These are phyloP conservation scores for Magallana angulata DNA, from an alignment of 1,140 invertebrate genomes.

Conservation along the genomic window DNA sequence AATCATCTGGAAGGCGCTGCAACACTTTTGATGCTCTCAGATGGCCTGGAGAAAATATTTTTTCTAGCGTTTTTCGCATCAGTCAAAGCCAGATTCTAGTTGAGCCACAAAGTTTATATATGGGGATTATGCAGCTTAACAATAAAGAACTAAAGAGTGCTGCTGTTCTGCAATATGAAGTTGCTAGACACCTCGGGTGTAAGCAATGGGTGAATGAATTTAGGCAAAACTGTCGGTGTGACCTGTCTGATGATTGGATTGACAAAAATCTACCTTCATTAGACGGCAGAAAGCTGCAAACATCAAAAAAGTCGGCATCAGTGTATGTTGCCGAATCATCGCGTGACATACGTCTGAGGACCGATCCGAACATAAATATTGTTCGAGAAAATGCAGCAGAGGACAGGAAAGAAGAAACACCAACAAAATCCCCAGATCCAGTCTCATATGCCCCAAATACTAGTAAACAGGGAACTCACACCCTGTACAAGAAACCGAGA, in stretches of 20 bases:
- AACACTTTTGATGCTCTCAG: background rate
- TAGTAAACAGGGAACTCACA: background rate
- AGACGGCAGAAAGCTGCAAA: background rate
- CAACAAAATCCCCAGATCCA: background rate
- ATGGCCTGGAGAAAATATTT: background rate
- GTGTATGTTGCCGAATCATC: background rate
- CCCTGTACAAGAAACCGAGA: background rate
- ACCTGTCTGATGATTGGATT: background rate
- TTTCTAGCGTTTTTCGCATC: background rate
- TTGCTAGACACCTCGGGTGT: background rate
- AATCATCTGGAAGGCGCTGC: background rate
- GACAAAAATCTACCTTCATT: background rate
- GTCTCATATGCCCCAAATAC: too few species aligned
- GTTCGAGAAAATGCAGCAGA: conserved; percentile 21
- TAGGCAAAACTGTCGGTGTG: background rate
- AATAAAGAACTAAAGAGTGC: background rate
- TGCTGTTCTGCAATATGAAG: background rate
- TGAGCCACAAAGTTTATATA: background rate
- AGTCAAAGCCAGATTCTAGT: conserved; percentile 12
- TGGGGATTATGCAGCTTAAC: background rate
- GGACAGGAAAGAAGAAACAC: background rate
- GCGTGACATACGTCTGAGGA: background rate
- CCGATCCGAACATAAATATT: background rate
- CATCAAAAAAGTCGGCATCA: background rate
- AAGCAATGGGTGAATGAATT: background rate